A percentile compares a stretch with the other conserved stretches of the same genome.
These are phyloP conservation scores for Lingula anatina DNA, from an alignment of 2,888 invertebrate genomes.

Conservation along the genomic window DNA sequence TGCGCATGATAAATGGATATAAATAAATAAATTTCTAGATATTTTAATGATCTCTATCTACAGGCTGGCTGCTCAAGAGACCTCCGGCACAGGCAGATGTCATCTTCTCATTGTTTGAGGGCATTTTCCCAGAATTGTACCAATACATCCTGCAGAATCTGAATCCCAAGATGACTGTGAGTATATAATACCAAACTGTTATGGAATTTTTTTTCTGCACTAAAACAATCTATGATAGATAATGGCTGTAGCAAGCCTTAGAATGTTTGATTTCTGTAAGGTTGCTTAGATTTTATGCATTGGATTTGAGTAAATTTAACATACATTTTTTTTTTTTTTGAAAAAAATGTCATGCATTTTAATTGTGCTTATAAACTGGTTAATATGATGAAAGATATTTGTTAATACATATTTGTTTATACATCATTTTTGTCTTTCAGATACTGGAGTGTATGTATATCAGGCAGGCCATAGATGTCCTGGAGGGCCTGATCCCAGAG, in stretches of 20 bases:
- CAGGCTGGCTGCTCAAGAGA: slow-evolving; percentile 52
- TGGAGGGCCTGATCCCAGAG: slow-evolving; percentile 81
- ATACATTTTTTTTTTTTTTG: no score
- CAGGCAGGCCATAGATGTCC: slow-evolving; percentile 61
- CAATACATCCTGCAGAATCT: slow-evolving; percentile 82
- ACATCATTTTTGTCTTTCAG: slow-evolving; percentile 45
- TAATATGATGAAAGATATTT: neutral
- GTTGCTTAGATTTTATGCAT: no score
- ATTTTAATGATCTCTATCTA: no score
- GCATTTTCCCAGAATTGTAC: slow-evolving; percentile 68
- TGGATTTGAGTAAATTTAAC: no score
- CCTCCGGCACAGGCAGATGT: slow-evolving; percentile 58
- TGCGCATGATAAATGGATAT: no score
- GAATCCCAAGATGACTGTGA: slow-evolving; percentile 65
- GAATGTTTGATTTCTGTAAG: no score
- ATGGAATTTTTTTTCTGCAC: neutral
- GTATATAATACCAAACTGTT: slow-evolving; percentile 7
- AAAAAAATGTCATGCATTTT: no score
- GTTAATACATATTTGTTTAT: slow-evolving; percentile 1
- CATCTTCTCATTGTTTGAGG: slow-evolving; percentile 67
- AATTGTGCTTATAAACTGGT: no score
- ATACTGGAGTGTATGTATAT: slow-evolving; percentile 88
- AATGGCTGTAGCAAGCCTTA: no score
- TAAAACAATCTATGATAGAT: no score
- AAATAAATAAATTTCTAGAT: no score